Base-by-base conservation (phyloP, 2,888 invertebrate species). In the Tachina grossa region DNA sequence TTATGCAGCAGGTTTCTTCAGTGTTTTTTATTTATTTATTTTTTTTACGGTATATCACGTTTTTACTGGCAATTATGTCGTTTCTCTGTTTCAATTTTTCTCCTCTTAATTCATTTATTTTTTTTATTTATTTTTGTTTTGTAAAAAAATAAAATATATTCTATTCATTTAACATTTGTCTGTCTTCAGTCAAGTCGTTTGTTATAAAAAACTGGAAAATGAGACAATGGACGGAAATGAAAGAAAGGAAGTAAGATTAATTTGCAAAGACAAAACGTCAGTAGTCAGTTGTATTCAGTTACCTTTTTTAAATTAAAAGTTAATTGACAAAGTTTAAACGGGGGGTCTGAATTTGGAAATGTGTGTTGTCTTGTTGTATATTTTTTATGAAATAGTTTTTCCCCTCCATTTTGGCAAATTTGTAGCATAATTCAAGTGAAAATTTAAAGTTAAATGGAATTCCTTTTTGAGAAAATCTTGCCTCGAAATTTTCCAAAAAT, bases 111-210 rank as follows among this genome's bases (percentile, higher is more conserved):
- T 22, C 19, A 51, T 74, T 75, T 68, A 59, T 59, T 59, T 81
- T 59, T 81, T 59, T 31, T 69, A 16, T 65, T 2, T 75, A 59
- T 59, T 59, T 81, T 68, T 16, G 51, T 65, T 63, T 41, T 59
- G 49, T n/a, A 45, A 68, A 59, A 59, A n/a, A n/a, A n/a, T n/a
- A n/a, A n/a, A 22, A 43, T 71, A 57, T 43, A 41, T 71, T 83
- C 41, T 72, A 81, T 81, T 80, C 80, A 84, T 80, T 80, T 77
- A 43, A 68, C 71, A 77, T 81, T 84, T 81, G 72, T 81, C 55
- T 68, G 66, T 77, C 72, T 77, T 84, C 80, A 68, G 68, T 81
- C 61, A 76, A 81, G 53, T 77, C 80, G 65, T 61, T 72, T 49
- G 49, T 13, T 53, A 49, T 39, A 22, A 66, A 71, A 59, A 59